Conservation (phyloP, 2,113 vertebrate genomes). For the Hyperopisus bebe region DNA sequence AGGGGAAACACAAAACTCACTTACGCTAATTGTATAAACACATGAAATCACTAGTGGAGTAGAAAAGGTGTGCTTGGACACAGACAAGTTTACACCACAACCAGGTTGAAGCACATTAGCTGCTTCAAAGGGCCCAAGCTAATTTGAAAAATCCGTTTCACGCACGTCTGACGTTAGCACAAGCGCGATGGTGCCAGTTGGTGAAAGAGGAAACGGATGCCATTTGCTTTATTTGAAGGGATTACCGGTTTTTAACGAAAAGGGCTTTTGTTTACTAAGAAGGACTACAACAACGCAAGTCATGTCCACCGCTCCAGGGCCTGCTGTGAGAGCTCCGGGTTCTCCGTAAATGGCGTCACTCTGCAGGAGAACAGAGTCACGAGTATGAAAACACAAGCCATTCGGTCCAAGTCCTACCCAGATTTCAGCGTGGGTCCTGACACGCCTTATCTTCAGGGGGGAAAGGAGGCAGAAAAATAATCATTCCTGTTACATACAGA, state of each 20-base stretch:
- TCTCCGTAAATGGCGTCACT: background rate
- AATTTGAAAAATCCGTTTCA: conserved; percentile 43
- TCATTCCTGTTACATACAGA: background rate
- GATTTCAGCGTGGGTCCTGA: background rate
- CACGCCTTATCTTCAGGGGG: background rate
- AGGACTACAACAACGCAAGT: background rate
- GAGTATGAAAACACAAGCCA: background rate
- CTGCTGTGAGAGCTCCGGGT: too few species aligned
- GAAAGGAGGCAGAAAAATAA: background rate
- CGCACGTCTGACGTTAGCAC: conserved; percentile 37
- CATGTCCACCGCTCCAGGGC: background rate
- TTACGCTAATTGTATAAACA: background rate
- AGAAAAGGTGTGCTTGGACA: background rate
- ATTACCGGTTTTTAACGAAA: conserved; percentile 3
- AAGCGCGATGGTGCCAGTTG: conserved; percentile 25
- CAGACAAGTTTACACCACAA: conserved; percentile 25
- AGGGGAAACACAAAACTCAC: background rate
- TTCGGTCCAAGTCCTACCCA: background rate
- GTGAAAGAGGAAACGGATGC: background rate
- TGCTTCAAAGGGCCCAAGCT: conserved; percentile 35
- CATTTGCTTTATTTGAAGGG: background rate
- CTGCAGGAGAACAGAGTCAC: background rate
- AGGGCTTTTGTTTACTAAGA: background rate
- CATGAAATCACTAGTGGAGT: background rate
- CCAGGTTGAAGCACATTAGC: conserved; percentile 31